Evolutionary conservation across 2,113 vertebrate genomes (phyloP), one percentile per base, ranked within the genome.

Genomic region (Callionymus lyra): DNA sequence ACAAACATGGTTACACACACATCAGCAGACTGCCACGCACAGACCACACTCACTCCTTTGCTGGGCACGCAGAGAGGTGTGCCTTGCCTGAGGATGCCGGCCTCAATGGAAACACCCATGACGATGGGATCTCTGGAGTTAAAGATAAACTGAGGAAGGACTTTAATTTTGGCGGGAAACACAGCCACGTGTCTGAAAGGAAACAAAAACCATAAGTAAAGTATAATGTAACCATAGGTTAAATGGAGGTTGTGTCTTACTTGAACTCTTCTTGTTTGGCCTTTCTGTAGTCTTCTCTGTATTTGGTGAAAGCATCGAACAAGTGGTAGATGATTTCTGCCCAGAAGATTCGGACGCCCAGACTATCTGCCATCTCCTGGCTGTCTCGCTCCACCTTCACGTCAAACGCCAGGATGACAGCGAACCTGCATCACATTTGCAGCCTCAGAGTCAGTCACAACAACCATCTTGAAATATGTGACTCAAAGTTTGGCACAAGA

Each of bases 281-380:
- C 70, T 94, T 98, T 83, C 97, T 99, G 78, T 98, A 97, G 77
- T 99, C 95, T 69, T 97, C 93, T 44, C 95, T 82, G 1, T 93
- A 99, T 68, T 98, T 99, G 17, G 93, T 99, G 82, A 99, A 99
- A 43, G 94, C 88, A 56, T 99, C 95, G 35, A 99, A 99, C 57
- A 99, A 83, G 52, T 99, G 95, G 80, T 99, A 99, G 80, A 99
- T 99, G 54, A 98, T 99, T 72, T 99, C 95, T 12, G 95, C 95
- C 10, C 88, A 94, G 81, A 99, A 99, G 57, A 99, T 85, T 2
- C 93, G 82, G 10, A 99, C 94, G 2, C 94, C 94, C 65, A 99
- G 82, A 39, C 87, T 91, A 39, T 99, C 95, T 0, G 94, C 95
- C 92, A 99, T 91, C 58, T 99, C 95, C 82, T 99, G 95, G 0